Conservation (phyloP, 2,113 vertebrate genomes). For the Etheostoma cragini region DNA sequence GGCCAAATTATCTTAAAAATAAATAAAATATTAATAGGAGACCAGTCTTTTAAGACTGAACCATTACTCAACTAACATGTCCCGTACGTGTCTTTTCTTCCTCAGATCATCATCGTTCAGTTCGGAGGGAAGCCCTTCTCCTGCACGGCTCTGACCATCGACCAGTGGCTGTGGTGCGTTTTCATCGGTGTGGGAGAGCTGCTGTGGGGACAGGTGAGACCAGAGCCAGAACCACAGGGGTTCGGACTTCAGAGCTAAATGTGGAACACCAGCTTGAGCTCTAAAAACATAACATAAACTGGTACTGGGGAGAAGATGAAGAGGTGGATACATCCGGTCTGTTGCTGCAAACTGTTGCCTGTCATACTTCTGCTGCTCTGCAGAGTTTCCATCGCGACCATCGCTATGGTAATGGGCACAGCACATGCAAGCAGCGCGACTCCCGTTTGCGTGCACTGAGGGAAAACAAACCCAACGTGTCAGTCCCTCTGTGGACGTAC, state of each 20-base stretch:
- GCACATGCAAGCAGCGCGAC: conserved; percentile 69
- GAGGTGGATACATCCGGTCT: conserved; percentile 26
- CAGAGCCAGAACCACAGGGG: not conserved
- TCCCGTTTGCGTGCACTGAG: conserved; percentile 57
- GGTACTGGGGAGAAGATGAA: conserved; percentile 7
- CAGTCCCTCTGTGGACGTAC: conserved; percentile 49
- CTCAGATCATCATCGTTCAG: conserved; percentile 95
- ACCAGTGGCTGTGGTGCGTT: conserved; percentile 98
- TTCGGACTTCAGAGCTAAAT: not conserved
- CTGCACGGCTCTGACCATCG: conserved; percentile 90
- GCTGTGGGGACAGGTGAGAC: conserved; percentile 96
- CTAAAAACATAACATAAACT: not conserved
- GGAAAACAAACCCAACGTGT: conserved; percentile 60
- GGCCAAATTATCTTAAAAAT: too few species aligned
- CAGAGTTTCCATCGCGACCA: conserved; percentile 68
- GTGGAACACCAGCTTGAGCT: not conserved
- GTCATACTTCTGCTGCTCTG: conserved; percentile 30
- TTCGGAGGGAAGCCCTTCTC: conserved; percentile 97
- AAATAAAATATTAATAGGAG: too few species aligned
- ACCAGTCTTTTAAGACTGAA: not conserved
- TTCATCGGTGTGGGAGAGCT: conserved; percentile 97
- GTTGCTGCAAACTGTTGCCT: conserved; percentile 53
- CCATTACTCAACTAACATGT: not conserved
- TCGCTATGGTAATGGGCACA: conserved; percentile 72
- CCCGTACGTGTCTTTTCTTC: not conserved